Conservation (phyloP, 2,888 invertebrate genomes). For the Nesidiocoris tenuis region DNA sequence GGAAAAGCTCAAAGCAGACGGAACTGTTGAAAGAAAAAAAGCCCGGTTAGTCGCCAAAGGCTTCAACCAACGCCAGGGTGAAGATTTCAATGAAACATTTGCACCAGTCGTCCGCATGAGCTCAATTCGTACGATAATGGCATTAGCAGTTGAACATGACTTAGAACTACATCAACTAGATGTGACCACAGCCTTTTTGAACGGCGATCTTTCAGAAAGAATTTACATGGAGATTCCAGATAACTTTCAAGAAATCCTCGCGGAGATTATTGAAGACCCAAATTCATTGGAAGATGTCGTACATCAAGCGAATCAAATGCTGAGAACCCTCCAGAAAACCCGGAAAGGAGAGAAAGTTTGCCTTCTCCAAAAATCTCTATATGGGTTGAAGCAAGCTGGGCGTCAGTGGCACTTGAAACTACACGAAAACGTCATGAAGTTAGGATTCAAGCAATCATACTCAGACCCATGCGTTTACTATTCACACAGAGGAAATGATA, state of each 20-base stretch:
- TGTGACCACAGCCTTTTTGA: not conserved
- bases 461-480: not conserved
- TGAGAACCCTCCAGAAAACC: not conserved
- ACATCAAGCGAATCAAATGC: not conserved
- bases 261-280: not conserved
- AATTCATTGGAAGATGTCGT: too few species aligned
- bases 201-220: not conserved
- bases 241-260: not conserved
- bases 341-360: slow-evolving; percentile 21
- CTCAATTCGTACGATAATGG: not conserved
- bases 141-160: not conserved
- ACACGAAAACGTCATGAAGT: not conserved
- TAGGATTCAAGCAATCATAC: not conserved
- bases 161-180: not conserved
- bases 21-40: not conserved
- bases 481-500: not conserved
- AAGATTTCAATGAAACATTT: not conserved
- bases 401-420: not conserved
- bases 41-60: not conserved
- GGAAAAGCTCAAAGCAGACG: not conserved
- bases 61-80: not conserved
- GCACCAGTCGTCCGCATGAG: not conserved
- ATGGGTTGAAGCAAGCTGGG: slow-evolving; percentile 38
- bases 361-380: slow-evolving; percentile 48
- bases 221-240: not conserved